phyloP scores from a whole-genome alignment of 1,140 invertebrate genomes.

The Drosophila ercepeae region DNA sequence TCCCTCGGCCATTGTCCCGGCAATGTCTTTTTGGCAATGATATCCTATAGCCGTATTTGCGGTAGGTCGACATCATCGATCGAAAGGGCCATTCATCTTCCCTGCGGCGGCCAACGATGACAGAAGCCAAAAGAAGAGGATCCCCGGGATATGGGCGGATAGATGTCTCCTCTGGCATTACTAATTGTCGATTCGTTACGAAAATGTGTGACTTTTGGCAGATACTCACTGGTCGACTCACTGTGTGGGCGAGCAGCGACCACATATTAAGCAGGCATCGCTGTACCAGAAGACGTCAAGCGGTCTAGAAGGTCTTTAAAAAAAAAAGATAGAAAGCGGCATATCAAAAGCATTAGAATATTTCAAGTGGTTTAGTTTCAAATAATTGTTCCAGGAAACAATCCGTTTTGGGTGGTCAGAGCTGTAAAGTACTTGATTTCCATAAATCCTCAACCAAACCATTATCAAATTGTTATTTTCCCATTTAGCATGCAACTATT shows the following conservation, averaged over 20 bases:
- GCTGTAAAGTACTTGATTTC: not conserved
- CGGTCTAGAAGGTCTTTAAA: constrained; percentile 23
- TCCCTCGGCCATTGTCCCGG: not conserved
- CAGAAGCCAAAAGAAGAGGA: constrained; percentile 15
- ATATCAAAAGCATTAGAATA: constrained; percentile 11
- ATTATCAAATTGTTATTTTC: not conserved
- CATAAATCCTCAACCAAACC: not conserved
- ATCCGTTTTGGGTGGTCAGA: not conserved
- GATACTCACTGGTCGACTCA: constrained; percentile 28
- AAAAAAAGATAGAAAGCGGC: not conserved
- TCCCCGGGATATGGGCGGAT: constrained; percentile 21
- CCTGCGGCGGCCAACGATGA: constrained; percentile 37
- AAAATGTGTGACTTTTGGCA: constrained; percentile 72
- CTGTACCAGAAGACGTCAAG: constrained; percentile 40
- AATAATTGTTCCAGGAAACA: not conserved
- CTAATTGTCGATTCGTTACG: constrained; percentile 80
- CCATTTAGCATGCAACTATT: not conserved
- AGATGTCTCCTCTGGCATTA: constrained; percentile 59
- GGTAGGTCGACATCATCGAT: constrained; percentile 81
- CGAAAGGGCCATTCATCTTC: constrained; percentile 68
- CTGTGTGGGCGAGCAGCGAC: constrained; percentile 60
- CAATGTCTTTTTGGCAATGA: constrained; percentile 56
- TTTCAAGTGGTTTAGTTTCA: not conserved
- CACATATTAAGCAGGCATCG: constrained; percentile 53
- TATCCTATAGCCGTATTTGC: constrained; percentile 55